A percentile compares a stretch with the other conserved stretches of the same genome.
Conservation (phyloP, 2,797 vertebrate genomes). For the Microtus agrestis region DNA sequence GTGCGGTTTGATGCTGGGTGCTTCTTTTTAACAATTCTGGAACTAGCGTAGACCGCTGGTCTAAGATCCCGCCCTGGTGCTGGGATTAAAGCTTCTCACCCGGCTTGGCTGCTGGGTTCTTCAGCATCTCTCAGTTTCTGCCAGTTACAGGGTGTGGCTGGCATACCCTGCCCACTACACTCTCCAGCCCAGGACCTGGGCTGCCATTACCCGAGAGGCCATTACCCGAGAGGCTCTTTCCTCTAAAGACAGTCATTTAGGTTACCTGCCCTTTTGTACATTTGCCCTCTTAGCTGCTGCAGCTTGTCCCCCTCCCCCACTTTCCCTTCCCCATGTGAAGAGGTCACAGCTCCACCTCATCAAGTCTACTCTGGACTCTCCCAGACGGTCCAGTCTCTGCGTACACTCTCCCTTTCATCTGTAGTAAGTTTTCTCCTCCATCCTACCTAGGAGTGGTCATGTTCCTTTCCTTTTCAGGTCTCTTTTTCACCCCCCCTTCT, state of each 20-base stretch:
- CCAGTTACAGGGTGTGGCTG: not conserved
- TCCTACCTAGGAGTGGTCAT: not conserved
- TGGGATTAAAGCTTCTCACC: no score
- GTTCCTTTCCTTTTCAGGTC: not conserved
- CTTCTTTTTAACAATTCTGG: no score
- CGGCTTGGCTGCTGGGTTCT: not conserved
- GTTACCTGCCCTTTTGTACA: not conserved
- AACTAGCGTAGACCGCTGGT: no score
- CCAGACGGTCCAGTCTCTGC: not conserved
- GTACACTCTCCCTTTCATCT: not conserved
- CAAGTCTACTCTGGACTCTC: not conserved
- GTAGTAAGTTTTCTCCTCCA: not conserved
- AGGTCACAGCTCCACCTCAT: not conserved
- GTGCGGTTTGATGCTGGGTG: no score
- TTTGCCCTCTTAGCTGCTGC: not conserved
- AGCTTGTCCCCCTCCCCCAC: not conserved
- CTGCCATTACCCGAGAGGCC: not conserved
- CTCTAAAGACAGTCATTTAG: not conserved
- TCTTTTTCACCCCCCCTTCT: not conserved
- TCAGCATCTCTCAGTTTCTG: not conserved
- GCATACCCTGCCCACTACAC: not conserved
- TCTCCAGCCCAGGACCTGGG: not conserved
- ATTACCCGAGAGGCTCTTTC: not conserved
- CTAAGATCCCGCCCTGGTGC: no score
- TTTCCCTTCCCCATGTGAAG: no score